phyloP scores from a whole-genome alignment of 2,888 invertebrate species.

The Brassicogethes aeneus region DNA sequence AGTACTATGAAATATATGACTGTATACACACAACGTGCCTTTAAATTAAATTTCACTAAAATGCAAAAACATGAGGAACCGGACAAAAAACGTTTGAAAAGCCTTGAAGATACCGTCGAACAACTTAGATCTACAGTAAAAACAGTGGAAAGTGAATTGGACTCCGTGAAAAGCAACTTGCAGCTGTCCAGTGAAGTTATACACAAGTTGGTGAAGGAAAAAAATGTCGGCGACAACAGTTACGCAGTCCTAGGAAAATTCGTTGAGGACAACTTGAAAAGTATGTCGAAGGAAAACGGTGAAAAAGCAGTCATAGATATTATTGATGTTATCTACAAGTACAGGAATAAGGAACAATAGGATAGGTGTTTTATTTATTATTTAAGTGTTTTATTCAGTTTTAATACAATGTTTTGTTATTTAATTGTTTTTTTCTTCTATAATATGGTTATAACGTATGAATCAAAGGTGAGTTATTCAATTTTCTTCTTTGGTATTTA shows the following conservation, averaged over 20 bases:
- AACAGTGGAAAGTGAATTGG: background rate
- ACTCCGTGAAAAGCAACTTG: background rate
- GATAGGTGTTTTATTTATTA: too few relatives aligned
- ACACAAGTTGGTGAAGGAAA: background rate
- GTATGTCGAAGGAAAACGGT: constrained; percentile 14
- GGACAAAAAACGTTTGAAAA: background rate
- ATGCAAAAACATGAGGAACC: background rate
- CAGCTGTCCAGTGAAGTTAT: constrained; percentile 1
- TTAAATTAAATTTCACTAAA: too few relatives aligned
- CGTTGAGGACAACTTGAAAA: constrained; percentile 16
- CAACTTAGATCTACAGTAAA: background rate
- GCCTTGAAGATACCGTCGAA: background rate
- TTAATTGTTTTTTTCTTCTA: too few relatives aligned
- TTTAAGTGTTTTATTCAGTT: too few relatives aligned
- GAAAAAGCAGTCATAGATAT: constrained; percentile 19
- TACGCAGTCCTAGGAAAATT: constrained; percentile 19
- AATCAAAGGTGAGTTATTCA: too few relatives aligned
- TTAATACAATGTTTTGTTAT: too few relatives aligned
- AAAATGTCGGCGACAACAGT: constrained; percentile 9
- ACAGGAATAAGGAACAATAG: constrained; percentile 11
- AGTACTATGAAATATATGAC: too few relatives aligned
- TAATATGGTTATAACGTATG: too few relatives aligned
- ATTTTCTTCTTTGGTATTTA: too few relatives aligned
- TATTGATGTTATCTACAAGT: constrained; percentile 19
- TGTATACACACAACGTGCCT: too few relatives aligned